phyloP scores from a whole-genome alignment of 2,888 invertebrate genomes.

The Cantharis rustica region DNA sequence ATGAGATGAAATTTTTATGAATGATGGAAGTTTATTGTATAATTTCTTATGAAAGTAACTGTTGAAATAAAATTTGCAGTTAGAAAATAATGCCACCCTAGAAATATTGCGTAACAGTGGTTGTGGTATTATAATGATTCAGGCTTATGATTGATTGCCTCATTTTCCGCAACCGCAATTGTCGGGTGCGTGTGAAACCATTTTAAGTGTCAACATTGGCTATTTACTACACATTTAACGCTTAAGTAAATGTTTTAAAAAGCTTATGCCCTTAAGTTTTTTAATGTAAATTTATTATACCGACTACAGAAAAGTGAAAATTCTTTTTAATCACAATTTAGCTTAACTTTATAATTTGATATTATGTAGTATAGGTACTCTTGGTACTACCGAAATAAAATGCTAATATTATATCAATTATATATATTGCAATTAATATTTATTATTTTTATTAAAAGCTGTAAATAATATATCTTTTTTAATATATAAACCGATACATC shows the following conservation, averaged over 20 bases:
- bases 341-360: not conserved
- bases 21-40: not conserved
- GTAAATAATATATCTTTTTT: no score
- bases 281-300: not conserved
- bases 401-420: not conserved
- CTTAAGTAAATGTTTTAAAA: not conserved
- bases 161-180: conserved; percentile 3
- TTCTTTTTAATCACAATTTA: not conserved
- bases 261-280: not conserved
- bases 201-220: conserved; percentile 1
- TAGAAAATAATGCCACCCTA: not conserved
- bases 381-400: not conserved
- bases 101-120: not conserved
- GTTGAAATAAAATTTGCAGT: not conserved
- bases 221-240: not conserved
- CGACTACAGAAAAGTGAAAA: not conserved
- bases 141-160: conserved; percentile 5
- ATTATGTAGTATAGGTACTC: not conserved
- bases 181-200: conserved; percentile 2
- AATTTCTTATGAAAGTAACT: not conserved
- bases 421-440: no score
- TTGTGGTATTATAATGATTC: not conserved
- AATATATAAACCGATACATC: no score
- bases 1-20: not conserved
- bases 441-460: no score